phyloP scores from a whole-genome alignment of 2,113 vertebrate species.

The Stigmatopora argus region DNA sequence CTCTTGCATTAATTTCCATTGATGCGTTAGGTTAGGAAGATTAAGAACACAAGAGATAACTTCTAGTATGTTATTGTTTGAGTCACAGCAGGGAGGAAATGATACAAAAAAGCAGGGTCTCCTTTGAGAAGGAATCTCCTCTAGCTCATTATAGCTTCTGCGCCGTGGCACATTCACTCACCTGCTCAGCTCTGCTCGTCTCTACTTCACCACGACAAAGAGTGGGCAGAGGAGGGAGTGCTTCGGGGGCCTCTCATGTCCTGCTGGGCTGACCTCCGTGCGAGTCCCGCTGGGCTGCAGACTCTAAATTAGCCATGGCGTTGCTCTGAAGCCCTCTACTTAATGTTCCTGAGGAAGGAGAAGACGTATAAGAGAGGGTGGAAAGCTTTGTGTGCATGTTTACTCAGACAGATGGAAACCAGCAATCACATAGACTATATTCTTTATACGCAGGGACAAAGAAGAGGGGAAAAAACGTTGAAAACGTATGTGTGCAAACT shows the following conservation, averaged over 20 bases:
- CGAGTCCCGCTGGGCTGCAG: constrained; percentile 25
- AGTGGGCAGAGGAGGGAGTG: constrained; percentile 16
- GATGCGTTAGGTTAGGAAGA: background rate
- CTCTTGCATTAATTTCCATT: background rate
- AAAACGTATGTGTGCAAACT: constrained; percentile 33
- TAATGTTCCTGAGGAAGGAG: constrained; percentile 35
- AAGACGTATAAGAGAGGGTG: background rate
- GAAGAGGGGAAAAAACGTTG: constrained; percentile 16
- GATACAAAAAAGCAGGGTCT: background rate
- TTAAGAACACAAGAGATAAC: background rate
- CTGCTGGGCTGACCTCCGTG: constrained; percentile 27
- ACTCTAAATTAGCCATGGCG: constrained; percentile 42
- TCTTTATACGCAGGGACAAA: constrained; percentile 28
- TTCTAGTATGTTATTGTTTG: background rate
- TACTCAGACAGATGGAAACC: constrained; percentile 18
- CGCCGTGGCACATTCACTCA: background rate
- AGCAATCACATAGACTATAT: constrained; percentile 19
- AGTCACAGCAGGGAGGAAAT: background rate
- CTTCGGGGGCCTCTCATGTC: constrained; percentile 27
- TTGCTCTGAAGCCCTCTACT: constrained; percentile 40
- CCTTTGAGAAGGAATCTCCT: background rate
- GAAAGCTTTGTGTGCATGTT: constrained; percentile 8
- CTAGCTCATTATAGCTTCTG: background rate
- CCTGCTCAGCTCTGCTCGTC: background rate
- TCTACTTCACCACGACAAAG: constrained; percentile 9